phyloP scores from a whole-genome alignment of 2,888 invertebrate genomes.

The Crossocerus cetratus region DNA sequence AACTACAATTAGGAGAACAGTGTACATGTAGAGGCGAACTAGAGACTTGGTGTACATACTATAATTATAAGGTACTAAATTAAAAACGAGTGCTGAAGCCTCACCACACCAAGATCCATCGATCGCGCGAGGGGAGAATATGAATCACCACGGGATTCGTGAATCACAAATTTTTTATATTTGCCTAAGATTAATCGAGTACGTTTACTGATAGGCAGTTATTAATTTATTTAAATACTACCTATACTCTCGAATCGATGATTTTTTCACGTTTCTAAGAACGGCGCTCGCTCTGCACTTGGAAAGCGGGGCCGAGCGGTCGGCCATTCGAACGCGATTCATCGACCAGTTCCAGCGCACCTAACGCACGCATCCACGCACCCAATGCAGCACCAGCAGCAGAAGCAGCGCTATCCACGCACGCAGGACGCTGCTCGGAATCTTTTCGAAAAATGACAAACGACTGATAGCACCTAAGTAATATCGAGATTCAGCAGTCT shows the following conservation, averaged over 20 bases:
- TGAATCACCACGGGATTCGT: conserved; percentile 36
- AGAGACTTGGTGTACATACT: conserved; percentile 72
- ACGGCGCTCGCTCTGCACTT: background rate
- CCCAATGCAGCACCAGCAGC: conserved; percentile 1
- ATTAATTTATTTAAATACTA: conserved; percentile 70
- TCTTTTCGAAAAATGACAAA: conserved; percentile 64
- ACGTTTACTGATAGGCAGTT: conserved; percentile 64
- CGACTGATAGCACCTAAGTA: conserved; percentile 75
- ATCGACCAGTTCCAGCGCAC: background rate
- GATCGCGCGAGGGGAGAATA: background rate
- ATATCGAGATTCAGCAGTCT: conserved; percentile 65
- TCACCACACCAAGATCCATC: conserved; percentile 46
- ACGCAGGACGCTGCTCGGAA: conserved; percentile 24
- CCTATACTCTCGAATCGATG: conserved; percentile 59
- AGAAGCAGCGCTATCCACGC: background rate
- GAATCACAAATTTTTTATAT: conserved; percentile 66
- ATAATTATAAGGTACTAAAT: conserved; percentile 72
- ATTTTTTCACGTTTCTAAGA: conserved; percentile 71
- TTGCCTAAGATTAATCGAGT: conserved; percentile 69
- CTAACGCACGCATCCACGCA: conserved; percentile 1
- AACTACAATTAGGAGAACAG: conserved; percentile 52
- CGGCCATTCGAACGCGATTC: background rate
- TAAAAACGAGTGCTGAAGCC: conserved; percentile 50
- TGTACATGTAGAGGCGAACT: conserved; percentile 59
- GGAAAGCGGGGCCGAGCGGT: background rate